Conservation (phyloP, 2,888 invertebrate genomes). For the Drosophila melanocephala region DNA sequence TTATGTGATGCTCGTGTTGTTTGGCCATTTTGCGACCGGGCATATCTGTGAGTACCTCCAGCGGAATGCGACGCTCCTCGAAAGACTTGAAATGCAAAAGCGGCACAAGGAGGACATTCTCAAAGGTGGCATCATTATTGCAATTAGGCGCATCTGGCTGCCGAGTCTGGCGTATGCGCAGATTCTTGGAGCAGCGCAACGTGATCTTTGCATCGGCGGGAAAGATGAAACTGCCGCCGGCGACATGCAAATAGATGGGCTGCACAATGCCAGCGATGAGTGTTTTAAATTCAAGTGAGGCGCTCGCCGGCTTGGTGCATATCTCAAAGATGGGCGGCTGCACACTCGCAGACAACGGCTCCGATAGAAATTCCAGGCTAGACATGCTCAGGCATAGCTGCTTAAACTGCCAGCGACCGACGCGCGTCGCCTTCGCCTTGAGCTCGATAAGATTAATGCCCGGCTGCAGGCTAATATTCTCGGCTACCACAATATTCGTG, state of each 20-base stretch:
- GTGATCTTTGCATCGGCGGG: constrained; percentile 87
- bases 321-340: constrained; percentile 84
- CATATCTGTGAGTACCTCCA: constrained; percentile 90
- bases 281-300: constrained; percentile 88
- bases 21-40: constrained; percentile 90
- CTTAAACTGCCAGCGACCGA: constrained; percentile 90
- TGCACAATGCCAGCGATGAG: constrained; percentile 93
- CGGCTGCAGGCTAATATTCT: constrained; percentile 87
- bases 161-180: constrained; percentile 82
- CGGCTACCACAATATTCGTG: constrained; percentile 87
- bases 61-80: constrained; percentile 87
- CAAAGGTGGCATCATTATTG: constrained; percentile 73
- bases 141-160: constrained; percentile 1
- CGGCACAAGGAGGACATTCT: constrained; percentile 86
- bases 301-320: constrained; percentile 86
- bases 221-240: constrained; percentile 92
- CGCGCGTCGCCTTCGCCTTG: constrained; percentile 88
- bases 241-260: constrained; percentile 90
- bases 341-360: constrained; percentile 86
- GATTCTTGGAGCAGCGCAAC: constrained; percentile 84
- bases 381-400: constrained; percentile 86
- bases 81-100: constrained; percentile 89
- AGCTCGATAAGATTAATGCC: constrained; percentile 89
- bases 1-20: constrained; percentile 91
- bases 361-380: constrained; percentile 91